These are phyloP conservation scores for Lottia scabra DNA, from an alignment of 2,888 invertebrate genomes.

Conservation along the genomic window DNA sequence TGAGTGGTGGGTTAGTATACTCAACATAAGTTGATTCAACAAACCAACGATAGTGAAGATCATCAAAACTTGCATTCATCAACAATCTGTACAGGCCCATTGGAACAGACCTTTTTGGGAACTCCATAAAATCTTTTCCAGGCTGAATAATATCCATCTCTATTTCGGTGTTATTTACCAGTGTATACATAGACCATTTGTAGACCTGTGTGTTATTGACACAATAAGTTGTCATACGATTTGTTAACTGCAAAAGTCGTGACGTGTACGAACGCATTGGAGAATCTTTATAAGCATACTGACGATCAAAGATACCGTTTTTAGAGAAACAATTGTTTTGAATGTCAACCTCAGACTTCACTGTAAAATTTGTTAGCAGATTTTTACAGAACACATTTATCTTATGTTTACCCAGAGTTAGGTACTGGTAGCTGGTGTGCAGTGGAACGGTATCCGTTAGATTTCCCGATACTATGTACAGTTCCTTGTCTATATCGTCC, in stretches of 20 bases:
- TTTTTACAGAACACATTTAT: constrained; percentile 11
- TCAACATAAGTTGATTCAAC: constrained; percentile 11
- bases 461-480: background rate
- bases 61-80: constrained; percentile 7
- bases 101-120: background rate
- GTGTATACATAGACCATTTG: constrained; percentile 2
- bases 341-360: background rate
- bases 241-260: background rate
- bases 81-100: background rate
- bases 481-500: constrained; percentile 11
- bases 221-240: constrained; percentile 5
- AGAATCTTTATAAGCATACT: constrained; percentile 6
- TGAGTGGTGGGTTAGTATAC: constrained; percentile 7
- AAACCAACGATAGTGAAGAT: constrained; percentile 4
- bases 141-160: background rate
- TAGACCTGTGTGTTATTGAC: constrained; percentile 1
- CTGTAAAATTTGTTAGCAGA: background rate
- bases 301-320: constrained; percentile 15
- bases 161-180: background rate
- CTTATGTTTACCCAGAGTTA: constrained; percentile 12
- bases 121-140: background rate
- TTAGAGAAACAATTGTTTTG: constrained; percentile 7
- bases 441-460: background rate
- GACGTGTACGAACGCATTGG: constrained; percentile 11
- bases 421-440: background rate